These are phyloP conservation scores for Haliclona indistincta DNA, from an alignment of 37 sponge, comb jelly and placozoan genomes.

Conservation along the genomic window DNA sequence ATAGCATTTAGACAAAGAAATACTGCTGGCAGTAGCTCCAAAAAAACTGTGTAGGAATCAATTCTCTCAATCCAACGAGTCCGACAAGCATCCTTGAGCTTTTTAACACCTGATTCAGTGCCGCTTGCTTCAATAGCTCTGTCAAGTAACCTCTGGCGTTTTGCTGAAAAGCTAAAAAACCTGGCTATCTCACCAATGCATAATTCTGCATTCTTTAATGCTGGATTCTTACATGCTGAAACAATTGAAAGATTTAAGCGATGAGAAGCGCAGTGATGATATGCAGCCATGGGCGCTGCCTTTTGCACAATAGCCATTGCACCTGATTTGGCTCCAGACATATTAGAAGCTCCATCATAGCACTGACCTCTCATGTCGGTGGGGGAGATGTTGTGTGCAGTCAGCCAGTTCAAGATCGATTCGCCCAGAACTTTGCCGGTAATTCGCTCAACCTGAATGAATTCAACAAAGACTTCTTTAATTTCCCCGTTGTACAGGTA, in stretches of 20 bases:
- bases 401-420: slow-evolving; percentile 29
- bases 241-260: slow-evolving; percentile 49
- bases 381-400: neutral
- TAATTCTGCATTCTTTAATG: neutral
- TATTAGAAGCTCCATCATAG: slow-evolving; percentile 45
- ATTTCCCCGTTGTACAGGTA: slow-evolving; percentile 12
- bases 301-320: slow-evolving; percentile 18
- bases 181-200: slow-evolving; percentile 5
- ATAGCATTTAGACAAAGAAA: slow-evolving; percentile 3
- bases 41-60: slow-evolving; percentile 35
- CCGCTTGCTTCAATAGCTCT: slow-evolving; percentile 17
- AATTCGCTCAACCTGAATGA: slow-evolving; percentile 43
- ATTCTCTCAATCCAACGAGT: slow-evolving; percentile 61
- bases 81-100: slow-evolving; percentile 54
- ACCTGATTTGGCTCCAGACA: slow-evolving; percentile 33
- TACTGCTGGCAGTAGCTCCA: slow-evolving; percentile 13
- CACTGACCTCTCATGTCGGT: slow-evolving; percentile 33
- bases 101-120: slow-evolving; percentile 12
- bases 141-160: slow-evolving; percentile 35
- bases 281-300: slow-evolving; percentile 36
- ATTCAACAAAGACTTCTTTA: slow-evolving; percentile 51
- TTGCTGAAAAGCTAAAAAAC: slow-evolving; percentile 15
- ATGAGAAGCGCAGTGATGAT: slow-evolving; percentile 63
- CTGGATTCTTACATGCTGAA: slow-evolving; percentile 44
- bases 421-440: slow-evolving; percentile 24